Evolutionary conservation across 2,888 invertebrate genomes (phyloP).

Genomic region (Tipula vernalis): DNA sequence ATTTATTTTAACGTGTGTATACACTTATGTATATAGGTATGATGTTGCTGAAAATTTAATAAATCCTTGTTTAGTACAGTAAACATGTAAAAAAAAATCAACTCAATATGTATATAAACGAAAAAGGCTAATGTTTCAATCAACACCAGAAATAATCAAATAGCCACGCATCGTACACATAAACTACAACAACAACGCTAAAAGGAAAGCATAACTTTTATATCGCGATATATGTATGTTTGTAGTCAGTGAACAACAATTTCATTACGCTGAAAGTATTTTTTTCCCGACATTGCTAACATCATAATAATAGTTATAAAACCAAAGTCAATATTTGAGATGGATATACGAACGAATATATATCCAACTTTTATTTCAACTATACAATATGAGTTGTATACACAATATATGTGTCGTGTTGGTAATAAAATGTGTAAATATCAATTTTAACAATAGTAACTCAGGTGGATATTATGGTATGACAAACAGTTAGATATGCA

Average conservation of each 20-base stretch:
- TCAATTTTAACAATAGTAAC: neutral
- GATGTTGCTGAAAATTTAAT: neutral
- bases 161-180: neutral
- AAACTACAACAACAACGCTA: neutral
- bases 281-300: neutral
- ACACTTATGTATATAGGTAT: neutral
- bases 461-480: neutral
- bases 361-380: neutral
- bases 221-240: neutral
- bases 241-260: no score
- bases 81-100: neutral
- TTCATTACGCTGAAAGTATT: neutral
- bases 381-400: neutral
- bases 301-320: neutral
- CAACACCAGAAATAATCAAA: neutral
- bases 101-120: neutral
- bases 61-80: neutral
- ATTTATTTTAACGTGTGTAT: neutral
- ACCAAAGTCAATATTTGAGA: neutral
- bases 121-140: neutral
- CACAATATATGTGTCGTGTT: neutral
- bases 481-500: neutral
- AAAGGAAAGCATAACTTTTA: neutral
- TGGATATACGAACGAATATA: neutral
- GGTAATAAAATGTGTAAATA: neutral